Conservation (phyloP, 1,140 invertebrate genomes). For the Zelostemma sp. region DNA sequence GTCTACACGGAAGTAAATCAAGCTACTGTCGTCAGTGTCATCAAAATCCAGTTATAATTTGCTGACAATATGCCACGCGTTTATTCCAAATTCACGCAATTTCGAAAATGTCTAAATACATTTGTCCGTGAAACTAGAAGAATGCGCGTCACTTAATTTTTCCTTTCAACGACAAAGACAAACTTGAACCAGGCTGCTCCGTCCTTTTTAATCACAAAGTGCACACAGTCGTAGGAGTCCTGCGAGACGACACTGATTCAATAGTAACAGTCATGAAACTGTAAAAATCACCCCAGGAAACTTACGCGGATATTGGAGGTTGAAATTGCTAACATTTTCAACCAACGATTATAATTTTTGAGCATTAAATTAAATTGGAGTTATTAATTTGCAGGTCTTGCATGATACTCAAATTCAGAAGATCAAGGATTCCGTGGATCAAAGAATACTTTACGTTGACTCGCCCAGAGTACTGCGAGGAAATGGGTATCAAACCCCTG, state of each 20-base stretch:
- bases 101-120: too few relatives aligned
- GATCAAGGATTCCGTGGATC: slow-evolving; percentile 99
- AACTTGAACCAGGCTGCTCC: slow-evolving; percentile 98
- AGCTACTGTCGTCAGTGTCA: too few relatives aligned
- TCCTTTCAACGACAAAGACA: slow-evolving; percentile 99
- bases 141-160: too few relatives aligned
- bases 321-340: slow-evolving; percentile 6
- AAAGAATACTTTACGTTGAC: slow-evolving; percentile 98
- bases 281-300: too few relatives aligned
- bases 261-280: slow-evolving; percentile 99
- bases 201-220: slow-evolving; percentile 99
- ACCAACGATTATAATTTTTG: neutral
- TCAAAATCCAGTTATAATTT: too few relatives aligned
- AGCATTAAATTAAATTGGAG: too few relatives aligned
- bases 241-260: slow-evolving; percentile 99
- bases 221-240: slow-evolving; percentile 98
- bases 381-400: slow-evolving; percentile 77
- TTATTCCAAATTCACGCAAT: too few relatives aligned
- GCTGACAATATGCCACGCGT: too few relatives aligned
- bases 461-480: slow-evolving; percentile 99
- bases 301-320: slow-evolving; percentile 99
- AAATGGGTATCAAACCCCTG: too few relatives aligned
- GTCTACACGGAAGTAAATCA: too few relatives aligned
- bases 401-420: slow-evolving; percentile 99
- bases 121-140: too few relatives aligned